Evolutionary conservation across 2,888 invertebrate genomes (phyloP).

Genomic region (Malacosoma neustria): DNA sequence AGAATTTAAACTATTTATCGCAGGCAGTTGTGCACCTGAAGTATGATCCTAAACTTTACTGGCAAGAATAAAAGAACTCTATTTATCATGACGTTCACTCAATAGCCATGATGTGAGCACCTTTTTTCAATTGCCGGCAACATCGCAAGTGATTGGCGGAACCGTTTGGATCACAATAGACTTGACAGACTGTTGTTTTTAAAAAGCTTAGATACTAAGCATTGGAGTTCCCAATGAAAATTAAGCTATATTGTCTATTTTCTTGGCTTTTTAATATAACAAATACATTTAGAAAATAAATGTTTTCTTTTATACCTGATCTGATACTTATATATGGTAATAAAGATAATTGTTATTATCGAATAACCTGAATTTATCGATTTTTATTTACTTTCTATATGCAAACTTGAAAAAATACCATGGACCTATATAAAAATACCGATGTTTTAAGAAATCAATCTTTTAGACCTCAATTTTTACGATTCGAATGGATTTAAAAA

Average conservation of each 20-base stretch:
- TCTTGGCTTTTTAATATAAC: neutral
- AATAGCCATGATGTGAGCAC: constrained; percentile 18
- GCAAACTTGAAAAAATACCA: neutral
- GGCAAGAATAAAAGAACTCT: constrained; percentile 18
- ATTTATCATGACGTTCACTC: constrained; percentile 19
- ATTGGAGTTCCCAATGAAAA: too few species aligned
- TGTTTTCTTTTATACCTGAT: too few species aligned
- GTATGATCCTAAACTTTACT: too few species aligned
- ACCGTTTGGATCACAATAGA: constrained; percentile 16
- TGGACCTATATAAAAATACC: too few species aligned
- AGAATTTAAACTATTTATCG: constrained; percentile 27
- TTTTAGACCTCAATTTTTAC: constrained; percentile 3
- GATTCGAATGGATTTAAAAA: constrained; percentile 5
- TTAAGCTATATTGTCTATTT: too few species aligned
- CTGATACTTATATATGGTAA: too few species aligned
- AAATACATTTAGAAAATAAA: constrained; percentile 1
- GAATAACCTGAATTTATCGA: too few species aligned
- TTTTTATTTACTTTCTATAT: neutral
- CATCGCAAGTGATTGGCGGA: constrained; percentile 17
- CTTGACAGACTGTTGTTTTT: constrained; percentile 16
- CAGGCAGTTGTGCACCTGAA: constrained; percentile 19
- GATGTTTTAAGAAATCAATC: too few species aligned
- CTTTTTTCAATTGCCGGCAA: constrained; percentile 17
- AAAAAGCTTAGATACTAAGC: constrained; percentile 8
- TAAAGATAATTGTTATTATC: too few species aligned